A percentile compares a stretch with the other conserved stretches of the same genome.
These are phyloP conservation scores for Oriolus oriolus DNA, from an alignment of 2,113 vertebrate genomes.

Conservation along the genomic window DNA sequence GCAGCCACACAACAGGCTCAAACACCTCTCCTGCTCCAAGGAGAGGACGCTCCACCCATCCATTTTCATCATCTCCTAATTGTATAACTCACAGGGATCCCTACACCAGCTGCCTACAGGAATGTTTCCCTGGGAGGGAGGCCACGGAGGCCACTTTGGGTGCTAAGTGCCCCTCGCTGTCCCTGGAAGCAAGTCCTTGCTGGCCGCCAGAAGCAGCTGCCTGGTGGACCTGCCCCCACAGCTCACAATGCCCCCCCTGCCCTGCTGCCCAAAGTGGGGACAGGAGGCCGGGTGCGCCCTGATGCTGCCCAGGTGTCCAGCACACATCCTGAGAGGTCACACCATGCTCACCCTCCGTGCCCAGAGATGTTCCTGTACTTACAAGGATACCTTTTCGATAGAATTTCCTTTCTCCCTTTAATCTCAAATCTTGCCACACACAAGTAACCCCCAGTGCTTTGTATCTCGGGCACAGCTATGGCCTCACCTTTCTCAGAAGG, in stretches of 20 bases:
- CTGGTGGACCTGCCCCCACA: neutral
- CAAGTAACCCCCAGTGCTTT: neutral
- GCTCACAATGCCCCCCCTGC: neutral
- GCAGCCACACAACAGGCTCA: neutral
- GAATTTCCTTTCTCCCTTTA: neutral
- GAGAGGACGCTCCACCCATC: neutral
- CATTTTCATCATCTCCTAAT: neutral
- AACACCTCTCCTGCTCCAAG: neutral
- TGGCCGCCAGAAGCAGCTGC: neutral
- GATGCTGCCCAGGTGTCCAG: rapidly evolving
- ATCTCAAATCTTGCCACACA: neutral
- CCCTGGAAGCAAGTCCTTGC: neutral
- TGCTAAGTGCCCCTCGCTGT: neutral
- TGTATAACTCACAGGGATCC: neutral
- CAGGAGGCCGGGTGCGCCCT: rapidly evolving
- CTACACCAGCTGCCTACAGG: neutral
- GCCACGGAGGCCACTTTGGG: neutral
- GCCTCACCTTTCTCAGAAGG: neutral
- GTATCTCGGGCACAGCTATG: neutral
- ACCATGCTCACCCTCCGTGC: rapidly evolving
- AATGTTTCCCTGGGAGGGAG: neutral
- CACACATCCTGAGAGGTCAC: rapidly evolving
- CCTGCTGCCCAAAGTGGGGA: neutral
- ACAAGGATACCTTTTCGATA: neutral
- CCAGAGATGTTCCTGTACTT: neutral